phyloP scores from a whole-genome alignment of 2,113 vertebrate genomes.

The Saccopteryx leptura region DNA sequence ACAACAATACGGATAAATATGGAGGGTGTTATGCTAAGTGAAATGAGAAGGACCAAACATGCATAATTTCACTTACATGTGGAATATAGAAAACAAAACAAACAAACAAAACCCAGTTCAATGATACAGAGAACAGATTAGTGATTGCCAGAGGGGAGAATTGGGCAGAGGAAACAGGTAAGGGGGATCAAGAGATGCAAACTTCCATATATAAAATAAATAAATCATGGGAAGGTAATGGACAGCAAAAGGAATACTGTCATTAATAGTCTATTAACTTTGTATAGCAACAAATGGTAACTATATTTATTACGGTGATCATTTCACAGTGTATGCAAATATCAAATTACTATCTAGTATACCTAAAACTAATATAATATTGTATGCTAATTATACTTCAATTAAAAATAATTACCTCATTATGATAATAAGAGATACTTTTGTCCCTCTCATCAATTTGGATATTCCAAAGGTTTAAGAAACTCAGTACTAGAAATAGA shows the following conservation, averaged over 20 bases:
- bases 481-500: background rate
- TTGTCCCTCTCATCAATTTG: background rate
- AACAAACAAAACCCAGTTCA: background rate
- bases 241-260: background rate
- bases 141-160: background rate
- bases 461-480: background rate
- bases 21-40: background rate
- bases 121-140: background rate
- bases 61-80: background rate
- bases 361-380: background rate
- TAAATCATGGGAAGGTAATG: background rate
- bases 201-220: background rate
- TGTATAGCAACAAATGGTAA: background rate
- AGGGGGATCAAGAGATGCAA: background rate
- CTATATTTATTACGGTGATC: background rate
- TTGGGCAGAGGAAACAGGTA: background rate
- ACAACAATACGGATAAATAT: background rate
- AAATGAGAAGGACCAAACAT: background rate
- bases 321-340: slow-evolving; percentile 5
- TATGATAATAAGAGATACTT: background rate
- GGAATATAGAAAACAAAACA: background rate
- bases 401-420: background rate
- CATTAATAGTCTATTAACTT: background rate
- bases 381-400: slow-evolving; percentile 13
- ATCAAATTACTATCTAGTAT: background rate